Conservation (phyloP, 2,797 vertebrate species). For the Mus caroli region DNA sequence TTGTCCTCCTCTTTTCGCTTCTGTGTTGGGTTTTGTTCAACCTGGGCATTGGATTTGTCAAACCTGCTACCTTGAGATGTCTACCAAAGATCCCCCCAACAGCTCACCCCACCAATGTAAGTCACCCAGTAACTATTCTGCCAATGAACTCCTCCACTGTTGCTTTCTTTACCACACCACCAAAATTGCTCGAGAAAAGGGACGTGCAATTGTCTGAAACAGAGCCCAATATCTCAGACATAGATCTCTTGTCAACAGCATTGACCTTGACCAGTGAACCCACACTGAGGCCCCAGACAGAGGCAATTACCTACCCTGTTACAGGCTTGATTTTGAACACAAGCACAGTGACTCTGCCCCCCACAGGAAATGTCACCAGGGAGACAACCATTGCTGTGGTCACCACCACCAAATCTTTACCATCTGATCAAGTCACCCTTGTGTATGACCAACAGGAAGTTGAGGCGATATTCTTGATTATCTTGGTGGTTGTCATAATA, state of each 20-base stretch:
- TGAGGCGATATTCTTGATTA: constrained; percentile 95
- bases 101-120: constrained; percentile 87
- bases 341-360: constrained; percentile 55
- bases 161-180: neutral
- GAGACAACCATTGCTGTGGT: constrained; percentile 67
- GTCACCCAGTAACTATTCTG: constrained; percentile 76
- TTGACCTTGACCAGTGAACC: constrained; percentile 50
- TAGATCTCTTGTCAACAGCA: constrained; percentile 29
- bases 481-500: constrained; percentile 96
- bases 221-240: neutral
- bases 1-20: constrained; percentile 96
- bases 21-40: constrained; percentile 98
- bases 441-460: constrained; percentile 93
- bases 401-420: constrained; percentile 78
- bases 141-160: constrained; percentile 69
- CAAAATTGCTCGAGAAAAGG: constrained; percentile 83
- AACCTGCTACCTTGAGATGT: constrained; percentile 94
- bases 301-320: constrained; percentile 29
- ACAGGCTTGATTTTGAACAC: constrained; percentile 57
- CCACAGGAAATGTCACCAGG: constrained; percentile 16
- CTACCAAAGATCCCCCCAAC: constrained; percentile 86
- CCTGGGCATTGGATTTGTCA: constrained; percentile 96
- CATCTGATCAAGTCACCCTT: constrained; percentile 87
- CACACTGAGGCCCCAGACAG: constrained; percentile 65
- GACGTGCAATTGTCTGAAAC: constrained; percentile 17